Conservation (phyloP, 2,797 vertebrate genomes). For the Corythornis leucogaster region DNA sequence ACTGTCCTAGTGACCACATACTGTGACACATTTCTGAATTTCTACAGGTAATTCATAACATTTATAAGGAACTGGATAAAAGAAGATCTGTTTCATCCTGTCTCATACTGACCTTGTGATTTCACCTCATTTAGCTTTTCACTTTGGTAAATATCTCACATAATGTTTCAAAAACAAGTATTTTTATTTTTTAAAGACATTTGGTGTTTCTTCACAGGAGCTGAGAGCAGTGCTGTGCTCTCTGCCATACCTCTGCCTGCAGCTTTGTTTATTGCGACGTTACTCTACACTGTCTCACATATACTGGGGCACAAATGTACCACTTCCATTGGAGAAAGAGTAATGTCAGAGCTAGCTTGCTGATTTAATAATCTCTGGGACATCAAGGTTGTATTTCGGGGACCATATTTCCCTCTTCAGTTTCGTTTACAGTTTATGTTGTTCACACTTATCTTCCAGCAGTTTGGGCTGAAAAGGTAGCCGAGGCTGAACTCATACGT, state of each 20-base stretch:
- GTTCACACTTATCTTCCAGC: constrained; percentile 58
- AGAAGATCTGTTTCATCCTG: not conserved
- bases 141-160: not conserved
- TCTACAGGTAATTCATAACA: not conserved
- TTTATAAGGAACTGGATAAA: not conserved
- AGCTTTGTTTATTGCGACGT: not conserved
- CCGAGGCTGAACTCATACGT: constrained; percentile 60
- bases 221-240: not conserved
- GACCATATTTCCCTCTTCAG: constrained; percentile 28
- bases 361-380: constrained; percentile 49
- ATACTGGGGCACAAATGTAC: not conserved
- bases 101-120: rapidly evolving
- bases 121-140: not conserved
- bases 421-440: constrained; percentile 65
- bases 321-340: not conserved
- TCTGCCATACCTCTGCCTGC: not conserved
- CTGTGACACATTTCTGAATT: not conserved
- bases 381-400: constrained; percentile 52
- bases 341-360: not conserved
- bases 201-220: not conserved
- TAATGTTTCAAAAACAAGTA: not conserved
- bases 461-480: constrained; percentile 62
- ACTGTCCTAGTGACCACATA: not conserved
- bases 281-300: not conserved
- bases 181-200: not conserved